phyloP scores from a whole-genome alignment of 35 echinoderm and acorn worm species.

The Ophiothrix spiculata region DNA sequence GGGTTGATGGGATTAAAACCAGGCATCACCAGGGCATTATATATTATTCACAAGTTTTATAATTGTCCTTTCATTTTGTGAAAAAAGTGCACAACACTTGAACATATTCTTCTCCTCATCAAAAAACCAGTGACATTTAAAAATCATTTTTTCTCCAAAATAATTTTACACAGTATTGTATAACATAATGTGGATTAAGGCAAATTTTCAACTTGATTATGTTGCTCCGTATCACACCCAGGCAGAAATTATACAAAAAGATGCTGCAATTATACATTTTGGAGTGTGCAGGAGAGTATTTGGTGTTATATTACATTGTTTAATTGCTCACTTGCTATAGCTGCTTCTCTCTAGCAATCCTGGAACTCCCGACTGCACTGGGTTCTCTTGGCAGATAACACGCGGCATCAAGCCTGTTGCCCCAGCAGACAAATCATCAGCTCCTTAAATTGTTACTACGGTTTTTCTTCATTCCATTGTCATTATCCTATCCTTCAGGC shows the following conservation, averaged over 20 bases:
- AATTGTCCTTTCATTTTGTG: background rate
- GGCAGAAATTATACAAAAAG: conserved; percentile 3
- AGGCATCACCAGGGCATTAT: background rate
- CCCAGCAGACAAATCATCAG: background rate
- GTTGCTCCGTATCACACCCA: no score
- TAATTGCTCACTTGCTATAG: background rate
- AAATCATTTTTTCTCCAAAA: no score
- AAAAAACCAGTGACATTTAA: background rate
- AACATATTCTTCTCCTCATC: background rate
- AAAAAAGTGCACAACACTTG: background rate
- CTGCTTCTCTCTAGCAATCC: background rate
- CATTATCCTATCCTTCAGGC: background rate
- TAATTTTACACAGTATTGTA: background rate
- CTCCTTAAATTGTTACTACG: background rate
- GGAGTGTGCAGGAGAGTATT: background rate
- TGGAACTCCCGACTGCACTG: background rate
- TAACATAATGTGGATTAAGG: background rate
- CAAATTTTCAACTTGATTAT: no score
- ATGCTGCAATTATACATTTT: background rate
- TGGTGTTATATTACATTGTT: background rate
- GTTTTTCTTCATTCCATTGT: background rate
- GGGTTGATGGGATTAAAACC: background rate
- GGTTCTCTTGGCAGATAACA: background rate
- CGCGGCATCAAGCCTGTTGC: background rate
- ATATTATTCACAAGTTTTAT: background rate